Percentiles rank a stretch among this genome's conserved stretches.
Evolutionary conservation across 2,797 vertebrate species (phyloP).

Genomic region (Sebastes itinus): DNA sequence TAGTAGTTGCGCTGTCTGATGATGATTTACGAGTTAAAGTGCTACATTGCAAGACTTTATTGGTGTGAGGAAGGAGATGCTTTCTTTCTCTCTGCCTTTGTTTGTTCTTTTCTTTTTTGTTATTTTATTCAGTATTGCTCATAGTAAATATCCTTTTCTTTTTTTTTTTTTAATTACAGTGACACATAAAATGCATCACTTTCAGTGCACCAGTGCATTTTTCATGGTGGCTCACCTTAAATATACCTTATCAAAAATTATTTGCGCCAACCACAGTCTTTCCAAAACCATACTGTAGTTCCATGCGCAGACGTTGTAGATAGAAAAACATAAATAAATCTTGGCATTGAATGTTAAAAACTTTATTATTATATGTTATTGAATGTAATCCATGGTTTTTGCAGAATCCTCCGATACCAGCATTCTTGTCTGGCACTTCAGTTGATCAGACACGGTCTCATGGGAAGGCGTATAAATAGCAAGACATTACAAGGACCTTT

Average conservation of each 20-base stretch:
- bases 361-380: not conserved
- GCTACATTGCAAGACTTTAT: not conserved
- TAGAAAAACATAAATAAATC: not conserved
- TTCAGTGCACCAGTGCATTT: not conserved
- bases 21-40: not conserved
- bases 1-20: not conserved
- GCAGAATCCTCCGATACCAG: not conserved
- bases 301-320: not conserved
- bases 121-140: not conserved
- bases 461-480: no score
- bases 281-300: not conserved
- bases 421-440: not conserved
- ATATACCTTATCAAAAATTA: not conserved
- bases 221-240: not conserved
- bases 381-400: not conserved
- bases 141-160: not conserved
- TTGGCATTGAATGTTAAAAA: not conserved
- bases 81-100: not conserved
- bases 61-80: not conserved
- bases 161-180: not conserved
- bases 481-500: no score
- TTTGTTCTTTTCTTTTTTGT: not conserved
- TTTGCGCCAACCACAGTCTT: not conserved
- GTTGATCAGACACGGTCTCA: not conserved
- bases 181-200: not conserved